Percentiles rank a stretch among this genome's conserved stretches.
phyloP scores from a whole-genome alignment of 2,888 invertebrate species.

The Mycalesis mineus region DNA sequence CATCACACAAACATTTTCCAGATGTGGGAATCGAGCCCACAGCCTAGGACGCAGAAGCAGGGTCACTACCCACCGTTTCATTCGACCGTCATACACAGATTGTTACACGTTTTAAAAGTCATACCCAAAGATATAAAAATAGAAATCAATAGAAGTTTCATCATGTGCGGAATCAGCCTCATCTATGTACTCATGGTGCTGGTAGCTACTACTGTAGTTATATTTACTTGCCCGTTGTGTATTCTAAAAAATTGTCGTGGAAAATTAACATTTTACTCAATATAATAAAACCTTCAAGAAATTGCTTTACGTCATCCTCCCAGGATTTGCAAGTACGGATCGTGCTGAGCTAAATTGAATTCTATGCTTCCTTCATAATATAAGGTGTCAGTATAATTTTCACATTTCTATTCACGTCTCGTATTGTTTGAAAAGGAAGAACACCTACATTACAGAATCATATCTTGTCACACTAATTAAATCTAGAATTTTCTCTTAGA shows the following conservation, averaged over 20 bases:
- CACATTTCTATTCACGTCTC: slow-evolving; percentile 23
- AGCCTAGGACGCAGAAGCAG: too few relatives aligned
- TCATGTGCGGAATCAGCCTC: too few relatives aligned
- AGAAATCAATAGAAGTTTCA: too few relatives aligned
- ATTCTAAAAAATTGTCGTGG: neutral
- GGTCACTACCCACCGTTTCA: too few relatives aligned
- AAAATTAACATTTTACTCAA: neutral
- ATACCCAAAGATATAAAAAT: too few relatives aligned
- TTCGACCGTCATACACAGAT: too few relatives aligned
- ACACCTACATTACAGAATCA: slow-evolving; percentile 16
- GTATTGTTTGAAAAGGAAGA: slow-evolving; percentile 21
- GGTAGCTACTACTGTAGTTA: too few relatives aligned
- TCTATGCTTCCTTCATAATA: slow-evolving; percentile 25
- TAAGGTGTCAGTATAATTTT: slow-evolving; percentile 23
- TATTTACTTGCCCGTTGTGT: too few relatives aligned
- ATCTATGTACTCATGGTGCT: too few relatives aligned
- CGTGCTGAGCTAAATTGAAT: slow-evolving; percentile 20
- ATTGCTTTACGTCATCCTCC: slow-evolving; percentile 4
- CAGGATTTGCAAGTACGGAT: neutral
- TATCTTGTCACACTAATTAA: slow-evolving; percentile 22
- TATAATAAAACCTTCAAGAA: neutral
- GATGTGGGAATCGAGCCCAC: too few relatives aligned
- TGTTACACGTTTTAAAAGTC: too few relatives aligned
- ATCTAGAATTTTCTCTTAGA: slow-evolving; percentile 9
- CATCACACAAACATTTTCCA: too few relatives aligned